These are phyloP conservation scores for Scophthalmus maximus DNA, from an alignment of 2,113 vertebrate species.

Conservation along the genomic window DNA sequence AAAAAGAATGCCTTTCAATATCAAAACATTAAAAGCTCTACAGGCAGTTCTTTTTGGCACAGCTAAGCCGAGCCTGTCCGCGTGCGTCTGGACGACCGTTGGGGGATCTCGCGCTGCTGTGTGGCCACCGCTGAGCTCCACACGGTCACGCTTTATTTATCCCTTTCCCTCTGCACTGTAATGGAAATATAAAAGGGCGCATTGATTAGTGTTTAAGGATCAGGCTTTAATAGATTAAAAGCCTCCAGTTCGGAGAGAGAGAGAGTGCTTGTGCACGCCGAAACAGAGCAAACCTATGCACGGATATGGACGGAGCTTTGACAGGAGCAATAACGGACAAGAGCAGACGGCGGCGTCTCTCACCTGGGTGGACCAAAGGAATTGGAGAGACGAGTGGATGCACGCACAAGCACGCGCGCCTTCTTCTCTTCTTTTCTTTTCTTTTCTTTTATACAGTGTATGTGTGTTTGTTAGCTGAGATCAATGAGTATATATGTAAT, in stretches of 20 bases:
- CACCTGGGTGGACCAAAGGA: slow-evolving; percentile 28
- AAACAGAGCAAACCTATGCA: slow-evolving; percentile 21
- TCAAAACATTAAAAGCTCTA: neutral
- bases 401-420: neutral
- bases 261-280: slow-evolving; percentile 31
- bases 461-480: slow-evolving; percentile 16
- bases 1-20: no score
- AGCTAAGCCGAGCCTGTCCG: slow-evolving; percentile 12
- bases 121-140: slow-evolving; percentile 42
- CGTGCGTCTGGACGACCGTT: slow-evolving; percentile 3
- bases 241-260: slow-evolving; percentile 64
- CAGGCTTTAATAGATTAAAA: slow-evolving; percentile 85
- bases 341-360: slow-evolving; percentile 1
- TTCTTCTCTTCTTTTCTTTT: no score
- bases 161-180: slow-evolving; percentile 76
- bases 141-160: slow-evolving; percentile 80
- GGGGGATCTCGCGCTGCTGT: slow-evolving; percentile 30
- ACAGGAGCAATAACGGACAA: slow-evolving; percentile 21
- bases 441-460: no score
- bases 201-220: slow-evolving; percentile 86
- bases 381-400: slow-evolving; percentile 6
- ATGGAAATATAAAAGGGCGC: slow-evolving; percentile 84
- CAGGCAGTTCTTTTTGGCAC: slow-evolving; percentile 7
- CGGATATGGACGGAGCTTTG: slow-evolving; percentile 27
- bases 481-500: slow-evolving; percentile 27